Conservation (phyloP, 2,888 invertebrate genomes). For the Epistrophella euchroma region DNA sequence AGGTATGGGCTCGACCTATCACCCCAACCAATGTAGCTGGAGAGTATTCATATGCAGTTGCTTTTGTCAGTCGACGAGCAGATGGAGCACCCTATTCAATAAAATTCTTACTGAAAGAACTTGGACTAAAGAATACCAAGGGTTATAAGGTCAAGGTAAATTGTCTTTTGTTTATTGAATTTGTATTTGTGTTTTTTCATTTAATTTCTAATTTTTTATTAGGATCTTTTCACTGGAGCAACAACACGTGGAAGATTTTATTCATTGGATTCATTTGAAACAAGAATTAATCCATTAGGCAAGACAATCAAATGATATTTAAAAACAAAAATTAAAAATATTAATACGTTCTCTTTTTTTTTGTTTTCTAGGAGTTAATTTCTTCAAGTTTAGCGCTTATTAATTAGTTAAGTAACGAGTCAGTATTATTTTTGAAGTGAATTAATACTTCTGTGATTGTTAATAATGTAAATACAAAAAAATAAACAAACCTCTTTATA, state of each 20-base stretch:
- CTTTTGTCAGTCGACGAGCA: constrained; percentile 83
- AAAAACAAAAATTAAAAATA: not conserved
- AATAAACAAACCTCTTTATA: too few relatives aligned
- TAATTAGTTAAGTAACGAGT: constrained; percentile 19
- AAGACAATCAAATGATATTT: not conserved
- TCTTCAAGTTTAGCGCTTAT: constrained; percentile 77
- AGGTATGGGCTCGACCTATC: constrained; percentile 84
- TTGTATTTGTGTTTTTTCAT: not conserved
- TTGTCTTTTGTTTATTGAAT: constrained; percentile 30
- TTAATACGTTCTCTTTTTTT: not conserved
- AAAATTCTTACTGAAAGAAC: constrained; percentile 79
- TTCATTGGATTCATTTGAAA: constrained; percentile 66
- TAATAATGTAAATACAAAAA: not conserved
- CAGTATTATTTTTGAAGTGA: constrained; percentile 15
- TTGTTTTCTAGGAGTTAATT: constrained; percentile 77
- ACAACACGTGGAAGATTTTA: constrained; percentile 28
- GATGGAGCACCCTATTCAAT: constrained; percentile 83
- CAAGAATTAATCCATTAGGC: constrained; percentile 78
- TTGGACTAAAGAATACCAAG: constrained; percentile 80
- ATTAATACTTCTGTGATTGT: constrained; percentile 20
- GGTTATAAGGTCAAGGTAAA: constrained; percentile 81
- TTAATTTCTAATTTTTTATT: not conserved
- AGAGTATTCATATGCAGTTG: constrained; percentile 84
- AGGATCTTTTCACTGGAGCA: constrained; percentile 68
- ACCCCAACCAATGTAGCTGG: constrained; percentile 79